Conservation (phyloP, 2,113 vertebrate genomes). For the Bagarius yarrelli region DNA sequence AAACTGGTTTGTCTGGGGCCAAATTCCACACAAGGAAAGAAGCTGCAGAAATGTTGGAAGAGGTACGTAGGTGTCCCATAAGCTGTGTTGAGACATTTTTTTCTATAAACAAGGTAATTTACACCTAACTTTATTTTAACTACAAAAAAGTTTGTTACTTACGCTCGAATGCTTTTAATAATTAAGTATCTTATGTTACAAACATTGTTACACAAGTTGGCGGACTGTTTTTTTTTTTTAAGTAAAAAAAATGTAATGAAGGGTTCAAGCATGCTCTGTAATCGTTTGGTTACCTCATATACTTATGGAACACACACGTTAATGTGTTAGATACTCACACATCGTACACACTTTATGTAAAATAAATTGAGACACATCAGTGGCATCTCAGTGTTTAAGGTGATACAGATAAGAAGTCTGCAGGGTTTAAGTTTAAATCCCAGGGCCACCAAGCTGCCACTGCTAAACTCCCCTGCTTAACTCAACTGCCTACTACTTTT, state of each 20-base stretch:
- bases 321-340: too few species aligned
- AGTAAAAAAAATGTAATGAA: not conserved
- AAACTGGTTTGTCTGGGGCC: slow-evolving; percentile 43
- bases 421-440: too few species aligned
- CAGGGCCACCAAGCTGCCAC: too few species aligned
- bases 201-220: not conserved
- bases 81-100: not conserved
- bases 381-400: too few species aligned
- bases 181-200: not conserved
- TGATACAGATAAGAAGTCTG: too few species aligned
- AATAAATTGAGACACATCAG: too few species aligned
- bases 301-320: not conserved
- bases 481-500: too few species aligned
- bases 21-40: slow-evolving; percentile 41
- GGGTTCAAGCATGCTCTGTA: not conserved
- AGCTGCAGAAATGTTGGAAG: slow-evolving; percentile 51
- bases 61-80: slow-evolving; percentile 26
- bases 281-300: not conserved
- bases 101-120: not conserved
- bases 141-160: not conserved
- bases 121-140: not conserved
- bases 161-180: not conserved
- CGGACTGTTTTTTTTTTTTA: too few species aligned
- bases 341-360: too few species aligned
- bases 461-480: too few species aligned